Percentiles rank a stretch among this genome's conserved stretches.
phyloP scores from a whole-genome alignment of 2,113 vertebrate genomes.

The Poecilia latipinna region DNA sequence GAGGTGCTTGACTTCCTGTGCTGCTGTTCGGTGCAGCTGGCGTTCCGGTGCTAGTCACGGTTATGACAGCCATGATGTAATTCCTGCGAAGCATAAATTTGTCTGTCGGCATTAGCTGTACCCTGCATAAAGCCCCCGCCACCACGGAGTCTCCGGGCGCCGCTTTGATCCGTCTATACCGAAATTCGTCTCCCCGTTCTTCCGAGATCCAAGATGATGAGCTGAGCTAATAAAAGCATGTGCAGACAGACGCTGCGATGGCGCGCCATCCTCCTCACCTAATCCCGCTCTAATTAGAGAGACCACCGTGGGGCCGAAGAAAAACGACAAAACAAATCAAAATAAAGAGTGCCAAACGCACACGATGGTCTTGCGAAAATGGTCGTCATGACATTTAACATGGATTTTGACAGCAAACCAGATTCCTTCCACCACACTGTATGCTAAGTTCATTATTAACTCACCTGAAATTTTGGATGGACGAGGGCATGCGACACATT shows the following conservation, averaged over 20 bases:
- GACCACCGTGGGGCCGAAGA: slow-evolving; percentile 31
- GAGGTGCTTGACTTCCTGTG: slow-evolving; percentile 41
- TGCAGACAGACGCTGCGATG: slow-evolving; percentile 59
- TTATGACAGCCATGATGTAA: slow-evolving; percentile 11
- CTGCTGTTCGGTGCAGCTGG: slow-evolving; percentile 6
- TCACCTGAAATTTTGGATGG: no score
- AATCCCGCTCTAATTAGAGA: slow-evolving; percentile 69
- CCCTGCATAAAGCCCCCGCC: slow-evolving; percentile 16
- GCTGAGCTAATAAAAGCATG: slow-evolving; percentile 66
- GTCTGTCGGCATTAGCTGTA: slow-evolving; percentile 38
- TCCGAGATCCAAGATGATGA: slow-evolving; percentile 44
- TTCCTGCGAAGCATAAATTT: slow-evolving; percentile 15
- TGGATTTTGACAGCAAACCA: background rate
- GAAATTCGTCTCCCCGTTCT: slow-evolving; percentile 28
- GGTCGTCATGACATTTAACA: background rate
- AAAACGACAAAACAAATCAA: slow-evolving; percentile 28
- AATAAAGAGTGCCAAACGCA: slow-evolving; percentile 10
- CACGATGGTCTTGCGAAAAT: background rate
- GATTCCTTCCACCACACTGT: background rate
- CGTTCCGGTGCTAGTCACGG: slow-evolving; percentile 15
- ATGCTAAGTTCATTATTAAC: no score
- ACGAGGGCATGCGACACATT: no score
- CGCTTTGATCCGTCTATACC: slow-evolving; percentile 52
- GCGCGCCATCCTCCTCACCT: slow-evolving; percentile 63
- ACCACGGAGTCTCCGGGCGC: slow-evolving; percentile 20